These are phyloP conservation scores for Bombus picipes DNA, from an alignment of 1,140 invertebrate genomes.

Conservation along the genomic window DNA sequence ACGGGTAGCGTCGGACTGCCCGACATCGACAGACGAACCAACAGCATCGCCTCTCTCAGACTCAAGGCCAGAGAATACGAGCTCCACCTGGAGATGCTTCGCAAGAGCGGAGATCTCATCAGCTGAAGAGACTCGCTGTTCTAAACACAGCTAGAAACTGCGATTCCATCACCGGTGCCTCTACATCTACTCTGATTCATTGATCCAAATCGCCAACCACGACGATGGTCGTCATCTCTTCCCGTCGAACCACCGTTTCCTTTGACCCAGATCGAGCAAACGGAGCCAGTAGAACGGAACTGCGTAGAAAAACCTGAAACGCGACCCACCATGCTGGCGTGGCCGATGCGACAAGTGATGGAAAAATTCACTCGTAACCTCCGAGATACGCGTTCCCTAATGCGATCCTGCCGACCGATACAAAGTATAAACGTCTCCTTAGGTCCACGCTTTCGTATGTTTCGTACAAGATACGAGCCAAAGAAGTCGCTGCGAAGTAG, in stretches of 20 bases:
- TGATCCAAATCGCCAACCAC: neutral
- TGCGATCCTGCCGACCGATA: neutral
- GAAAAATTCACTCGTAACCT: neutral
- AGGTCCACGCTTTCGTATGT: neutral
- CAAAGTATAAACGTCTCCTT: neutral
- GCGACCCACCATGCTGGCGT: neutral
- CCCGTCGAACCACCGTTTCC: neutral
- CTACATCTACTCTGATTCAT: neutral
- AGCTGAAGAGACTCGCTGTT: conserved; percentile 83
- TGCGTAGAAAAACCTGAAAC: too few relatives aligned
- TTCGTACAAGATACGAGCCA: conserved; percentile 37
- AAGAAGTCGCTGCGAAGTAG: conserved; percentile 24
- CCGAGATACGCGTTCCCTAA: neutral
- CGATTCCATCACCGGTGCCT: neutral
- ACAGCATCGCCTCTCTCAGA: conserved; percentile 94
- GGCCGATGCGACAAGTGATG: neutral
- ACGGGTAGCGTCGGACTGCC: conserved; percentile 79
- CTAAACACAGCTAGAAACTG: neutral
- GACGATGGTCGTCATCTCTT: neutral
- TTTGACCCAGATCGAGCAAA: neutral
- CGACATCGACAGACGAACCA: conserved; percentile 91
- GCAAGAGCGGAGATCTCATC: conserved; percentile 91
- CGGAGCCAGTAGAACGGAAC: too few relatives aligned
- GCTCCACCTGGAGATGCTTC: conserved; percentile 90
- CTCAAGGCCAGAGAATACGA: conserved; percentile 96